Percentiles rank a stretch among this genome's conserved stretches.
Evolutionary conservation across 2,797 vertebrate genomes (phyloP).

Genomic region (Etheostoma nigrum): DNA sequence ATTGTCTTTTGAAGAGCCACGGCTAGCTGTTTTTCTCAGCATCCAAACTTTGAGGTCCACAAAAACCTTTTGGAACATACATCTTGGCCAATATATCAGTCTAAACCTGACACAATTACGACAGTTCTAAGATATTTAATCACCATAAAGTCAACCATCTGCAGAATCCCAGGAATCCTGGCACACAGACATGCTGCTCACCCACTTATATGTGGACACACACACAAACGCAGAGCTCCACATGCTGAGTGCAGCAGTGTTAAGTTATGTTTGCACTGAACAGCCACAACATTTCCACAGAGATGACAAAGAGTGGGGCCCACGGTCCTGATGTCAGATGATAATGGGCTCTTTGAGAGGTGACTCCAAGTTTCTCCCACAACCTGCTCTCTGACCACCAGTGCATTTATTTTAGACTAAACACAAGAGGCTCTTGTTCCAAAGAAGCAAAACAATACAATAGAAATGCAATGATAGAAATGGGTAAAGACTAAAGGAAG

Average conservation of each 20-base stretch:
- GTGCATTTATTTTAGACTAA: constrained; percentile 47
- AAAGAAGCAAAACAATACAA: constrained; percentile 20
- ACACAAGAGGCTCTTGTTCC: constrained; percentile 60
- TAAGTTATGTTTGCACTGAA: constrained; percentile 38
- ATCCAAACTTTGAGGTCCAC: neutral
- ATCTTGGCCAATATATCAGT: neutral
- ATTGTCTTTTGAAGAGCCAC: neutral
- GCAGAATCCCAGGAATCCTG: constrained; percentile 71
- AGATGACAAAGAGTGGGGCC: constrained; percentile 44
- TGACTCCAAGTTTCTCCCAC: constrained; percentile 69
- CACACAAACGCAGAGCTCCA: constrained; percentile 16
- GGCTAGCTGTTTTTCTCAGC: neutral
- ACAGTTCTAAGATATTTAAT: neutral
- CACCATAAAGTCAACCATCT: constrained; percentile 33
- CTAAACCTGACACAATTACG: constrained; percentile 1
- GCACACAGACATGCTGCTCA: constrained; percentile 14
- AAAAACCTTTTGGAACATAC: neutral
- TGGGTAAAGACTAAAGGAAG: neutral
- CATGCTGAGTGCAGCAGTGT: constrained; percentile 20
- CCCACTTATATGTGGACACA: constrained; percentile 46
- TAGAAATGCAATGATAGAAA: constrained; percentile 14
- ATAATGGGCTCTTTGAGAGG: constrained; percentile 77
- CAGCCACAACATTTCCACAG: constrained; percentile 61
- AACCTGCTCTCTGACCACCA: constrained; percentile 43
- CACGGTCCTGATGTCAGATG: constrained; percentile 45